Percentiles rank a stretch among this genome's conserved stretches.
These are phyloP conservation scores for Chelonia mydas DNA, from an alignment of 2,797 vertebrate genomes.

Conservation along the genomic window DNA sequence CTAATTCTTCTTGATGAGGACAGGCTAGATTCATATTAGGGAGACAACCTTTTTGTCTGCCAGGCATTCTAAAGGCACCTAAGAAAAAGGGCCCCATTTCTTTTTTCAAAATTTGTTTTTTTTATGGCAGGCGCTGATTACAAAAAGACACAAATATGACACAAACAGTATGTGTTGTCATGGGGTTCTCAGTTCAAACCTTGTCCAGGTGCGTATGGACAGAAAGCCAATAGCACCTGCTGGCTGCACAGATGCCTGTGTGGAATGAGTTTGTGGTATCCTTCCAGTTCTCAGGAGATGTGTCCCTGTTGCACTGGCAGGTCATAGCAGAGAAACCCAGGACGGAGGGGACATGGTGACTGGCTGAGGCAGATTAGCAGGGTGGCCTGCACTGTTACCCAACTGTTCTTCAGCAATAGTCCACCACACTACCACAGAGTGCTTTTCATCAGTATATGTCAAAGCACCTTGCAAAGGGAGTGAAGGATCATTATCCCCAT, in stretches of 20 bases:
- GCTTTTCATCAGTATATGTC: neutral
- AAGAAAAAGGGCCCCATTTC: neutral
- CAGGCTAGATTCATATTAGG: fast-evolving
- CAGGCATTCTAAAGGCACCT: neutral
- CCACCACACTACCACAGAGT: too few relatives aligned
- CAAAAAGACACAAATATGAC: neutral
- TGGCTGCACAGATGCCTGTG: neutral
- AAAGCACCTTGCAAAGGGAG: neutral
- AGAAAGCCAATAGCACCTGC: neutral
- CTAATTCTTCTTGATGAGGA: neutral
- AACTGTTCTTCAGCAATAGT: neutral
- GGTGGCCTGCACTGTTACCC: neutral
- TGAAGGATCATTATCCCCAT: neutral
- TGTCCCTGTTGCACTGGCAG: neutral
- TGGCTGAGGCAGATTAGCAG: neutral
- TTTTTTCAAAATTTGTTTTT: neutral
- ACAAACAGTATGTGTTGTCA: neutral
- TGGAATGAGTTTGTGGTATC: neutral
- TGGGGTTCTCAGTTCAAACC: fast-evolving
- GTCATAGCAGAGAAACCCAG: neutral
- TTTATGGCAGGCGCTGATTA: neutral
- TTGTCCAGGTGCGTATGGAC: fast-evolving
- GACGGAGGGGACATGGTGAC: neutral
- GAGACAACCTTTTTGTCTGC: neutral
- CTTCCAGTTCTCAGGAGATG: neutral